These are phyloP conservation scores for Eristalinus sepulchralis DNA, from an alignment of 2,888 invertebrate genomes.

Conservation along the genomic window DNA sequence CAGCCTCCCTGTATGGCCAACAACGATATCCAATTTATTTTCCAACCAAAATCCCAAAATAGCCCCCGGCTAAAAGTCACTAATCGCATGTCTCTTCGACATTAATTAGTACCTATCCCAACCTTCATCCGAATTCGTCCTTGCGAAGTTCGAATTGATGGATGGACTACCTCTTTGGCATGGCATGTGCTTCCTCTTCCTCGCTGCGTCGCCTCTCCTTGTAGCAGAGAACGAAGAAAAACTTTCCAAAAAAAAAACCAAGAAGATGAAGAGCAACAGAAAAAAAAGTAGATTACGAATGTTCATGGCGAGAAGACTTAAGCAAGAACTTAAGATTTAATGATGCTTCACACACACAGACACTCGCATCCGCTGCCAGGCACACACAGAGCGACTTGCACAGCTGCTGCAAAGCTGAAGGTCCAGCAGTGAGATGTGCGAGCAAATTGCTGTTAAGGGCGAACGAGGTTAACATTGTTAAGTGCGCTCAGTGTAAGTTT, in stretches of 20 bases:
- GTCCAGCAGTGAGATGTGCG: slow-evolving; percentile 4
- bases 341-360: slow-evolving; percentile 35
- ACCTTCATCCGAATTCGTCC: neutral
- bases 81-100: slow-evolving; percentile 18
- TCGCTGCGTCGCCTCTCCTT: neutral
- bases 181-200: neutral
- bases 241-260: too few species aligned
- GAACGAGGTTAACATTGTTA: slow-evolving; percentile 45
- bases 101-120: slow-evolving; percentile 2
- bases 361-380: neutral
- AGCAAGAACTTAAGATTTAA: slow-evolving; percentile 52
- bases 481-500: slow-evolving; percentile 32
- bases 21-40: neutral
- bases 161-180: neutral
- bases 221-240: neutral
- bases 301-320: slow-evolving; percentile 27
- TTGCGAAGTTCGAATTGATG: neutral
- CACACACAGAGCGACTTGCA: neutral
- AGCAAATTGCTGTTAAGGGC: slow-evolving; percentile 39
- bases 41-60: neutral
- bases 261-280: neutral
- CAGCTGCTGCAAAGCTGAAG: neutral
- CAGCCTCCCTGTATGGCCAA: neutral
- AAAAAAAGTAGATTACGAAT: neutral
- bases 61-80: neutral